Evolutionary conservation across 2,113 vertebrate species (phyloP).

Genomic region (Rissa tridactyla): DNA sequence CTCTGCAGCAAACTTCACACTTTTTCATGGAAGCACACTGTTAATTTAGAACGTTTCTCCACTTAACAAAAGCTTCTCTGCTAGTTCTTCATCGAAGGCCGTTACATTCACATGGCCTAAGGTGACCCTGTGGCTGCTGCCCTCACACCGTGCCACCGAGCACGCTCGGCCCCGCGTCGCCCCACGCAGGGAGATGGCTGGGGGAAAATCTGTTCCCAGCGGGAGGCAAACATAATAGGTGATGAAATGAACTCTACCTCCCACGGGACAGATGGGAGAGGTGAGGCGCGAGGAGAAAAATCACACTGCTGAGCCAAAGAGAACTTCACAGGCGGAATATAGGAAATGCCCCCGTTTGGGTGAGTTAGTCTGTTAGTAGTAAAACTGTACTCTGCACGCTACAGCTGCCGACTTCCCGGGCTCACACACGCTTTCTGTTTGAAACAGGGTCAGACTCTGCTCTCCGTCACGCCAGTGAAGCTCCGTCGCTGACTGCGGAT

Average conservation of each 20-base stretch:
- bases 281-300: slow-evolving; percentile 26
- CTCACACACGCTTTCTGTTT: background rate
- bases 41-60: background rate
- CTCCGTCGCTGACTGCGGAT: background rate
- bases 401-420: slow-evolving; percentile 32
- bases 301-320: background rate
- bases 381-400: slow-evolving; percentile 27
- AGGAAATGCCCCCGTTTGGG: slow-evolving; percentile 48
- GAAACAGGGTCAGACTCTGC: background rate
- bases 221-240: slow-evolving; percentile 53
- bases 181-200: background rate
- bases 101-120: slow-evolving; percentile 52
- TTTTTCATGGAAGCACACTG: background rate
- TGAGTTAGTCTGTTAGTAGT: slow-evolving; percentile 33
- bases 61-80: slow-evolving; percentile 12
- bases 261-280: slow-evolving; percentile 60
- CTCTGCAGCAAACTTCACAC: background rate
- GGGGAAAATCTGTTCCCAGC: slow-evolving; percentile 54
- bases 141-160: slow-evolving; percentile 26
- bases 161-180: background rate
- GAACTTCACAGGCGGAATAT: background rate
- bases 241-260: slow-evolving; percentile 54
- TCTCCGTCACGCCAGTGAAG: background rate
- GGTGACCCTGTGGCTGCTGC: slow-evolving; percentile 43
- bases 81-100: slow-evolving; percentile 24